Evolutionary conservation across 2,888 invertebrate species (phyloP).

Genomic region (Tachina lurida): DNA sequence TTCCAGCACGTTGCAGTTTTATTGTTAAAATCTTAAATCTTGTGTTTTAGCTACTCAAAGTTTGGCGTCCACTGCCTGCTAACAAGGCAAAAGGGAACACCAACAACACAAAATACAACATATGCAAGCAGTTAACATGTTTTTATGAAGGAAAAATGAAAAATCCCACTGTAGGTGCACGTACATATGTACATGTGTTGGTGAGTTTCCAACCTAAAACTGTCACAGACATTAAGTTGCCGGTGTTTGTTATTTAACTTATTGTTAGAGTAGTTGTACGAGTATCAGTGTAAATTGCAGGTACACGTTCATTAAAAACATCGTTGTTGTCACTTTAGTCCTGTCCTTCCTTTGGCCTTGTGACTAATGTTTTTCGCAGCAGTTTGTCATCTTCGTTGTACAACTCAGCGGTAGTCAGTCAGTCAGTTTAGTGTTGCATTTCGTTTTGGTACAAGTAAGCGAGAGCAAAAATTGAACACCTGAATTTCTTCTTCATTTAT

Average conservation of each 20-base stretch:
- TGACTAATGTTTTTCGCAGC: conserved; percentile 73
- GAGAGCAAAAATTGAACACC: conserved; percentile 67
- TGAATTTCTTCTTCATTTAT: conserved; percentile 54
- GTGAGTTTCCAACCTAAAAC: conserved; percentile 62
- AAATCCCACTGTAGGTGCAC: conserved; percentile 3
- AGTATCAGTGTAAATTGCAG: conserved; percentile 63
- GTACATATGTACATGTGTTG: neutral
- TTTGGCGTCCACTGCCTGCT: conserved; percentile 19
- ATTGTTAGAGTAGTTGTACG: conserved; percentile 37
- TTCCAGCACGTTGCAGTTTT: neutral
- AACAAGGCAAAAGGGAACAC: neutral
- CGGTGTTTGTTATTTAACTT: conserved; percentile 40
- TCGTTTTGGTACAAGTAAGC: conserved; percentile 50
- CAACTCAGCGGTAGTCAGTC: conserved; percentile 54
- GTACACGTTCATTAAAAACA: conserved; percentile 61
- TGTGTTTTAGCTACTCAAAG: neutral
- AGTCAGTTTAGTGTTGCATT: conserved; percentile 51
- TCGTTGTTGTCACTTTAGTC: conserved; percentile 54
- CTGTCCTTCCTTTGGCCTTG: conserved; percentile 76
- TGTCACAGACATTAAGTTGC: conserved; percentile 70
- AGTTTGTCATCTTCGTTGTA: conserved; percentile 53
- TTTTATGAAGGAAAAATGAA: conserved; percentile 1
- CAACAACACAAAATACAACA: neutral
- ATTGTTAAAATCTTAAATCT: neutral
- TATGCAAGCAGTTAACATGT: conserved; percentile 40